Evolutionary conservation across 2,888 invertebrate species (phyloP).

Genomic region (Sarcophaga subvicina): DNA sequence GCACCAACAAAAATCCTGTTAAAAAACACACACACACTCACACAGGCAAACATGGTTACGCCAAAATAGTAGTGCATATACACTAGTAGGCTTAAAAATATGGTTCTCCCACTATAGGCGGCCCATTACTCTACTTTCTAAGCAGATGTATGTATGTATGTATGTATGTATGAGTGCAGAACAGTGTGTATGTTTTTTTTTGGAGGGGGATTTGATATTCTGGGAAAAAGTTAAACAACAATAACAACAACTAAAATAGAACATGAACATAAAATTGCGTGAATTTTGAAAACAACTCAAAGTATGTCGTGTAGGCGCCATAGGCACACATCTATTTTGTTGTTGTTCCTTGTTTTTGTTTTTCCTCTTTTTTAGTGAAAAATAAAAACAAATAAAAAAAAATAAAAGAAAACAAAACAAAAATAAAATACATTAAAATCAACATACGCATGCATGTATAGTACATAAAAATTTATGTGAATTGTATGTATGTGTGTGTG

Average conservation of each 20-base stretch:
- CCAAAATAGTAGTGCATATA: constrained; percentile 50
- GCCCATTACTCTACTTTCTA: background rate
- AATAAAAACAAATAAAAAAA: constrained; percentile 37
- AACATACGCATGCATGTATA: constrained; percentile 5
- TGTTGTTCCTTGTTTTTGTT: constrained; percentile 34
- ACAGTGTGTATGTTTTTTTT: constrained; percentile 25
- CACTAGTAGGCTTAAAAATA: constrained; percentile 35
- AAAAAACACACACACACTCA: background rate
- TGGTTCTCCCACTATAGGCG: constrained; percentile 9
- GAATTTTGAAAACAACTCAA: constrained; percentile 73
- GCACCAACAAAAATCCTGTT: no score
- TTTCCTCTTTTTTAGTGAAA: constrained; percentile 19
- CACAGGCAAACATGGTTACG: background rate
- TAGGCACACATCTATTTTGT: constrained; percentile 71
- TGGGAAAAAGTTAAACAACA: constrained; percentile 24
- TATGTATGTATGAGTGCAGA: background rate
- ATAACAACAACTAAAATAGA: constrained; percentile 29
- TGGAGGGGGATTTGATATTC: background rate
- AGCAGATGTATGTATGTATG: background rate
- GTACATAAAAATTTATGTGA: constrained; percentile 21
- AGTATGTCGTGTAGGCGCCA: constrained; percentile 78
- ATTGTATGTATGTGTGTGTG: constrained; percentile 8
- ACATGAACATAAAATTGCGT: constrained; percentile 70
- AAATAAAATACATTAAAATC: background rate
- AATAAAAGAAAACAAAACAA: constrained; percentile 30